phyloP scores from a whole-genome alignment of 2,888 invertebrate species.

The Cephus spinipes region DNA sequence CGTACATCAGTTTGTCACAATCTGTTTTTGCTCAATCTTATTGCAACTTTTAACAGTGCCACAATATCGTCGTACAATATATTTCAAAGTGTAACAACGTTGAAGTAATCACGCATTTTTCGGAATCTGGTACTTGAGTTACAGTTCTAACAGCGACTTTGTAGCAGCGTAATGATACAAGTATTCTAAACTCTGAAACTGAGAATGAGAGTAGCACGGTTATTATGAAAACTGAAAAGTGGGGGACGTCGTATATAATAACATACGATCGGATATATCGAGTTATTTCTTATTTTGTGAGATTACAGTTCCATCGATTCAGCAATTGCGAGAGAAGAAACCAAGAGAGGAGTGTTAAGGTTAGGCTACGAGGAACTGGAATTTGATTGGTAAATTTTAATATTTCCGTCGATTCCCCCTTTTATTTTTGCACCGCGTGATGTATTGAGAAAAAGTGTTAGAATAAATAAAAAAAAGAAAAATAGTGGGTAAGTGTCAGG shows the following conservation, averaged over 20 bases:
- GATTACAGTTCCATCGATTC: neutral
- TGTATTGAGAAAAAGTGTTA: neutral
- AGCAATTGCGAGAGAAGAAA: neutral
- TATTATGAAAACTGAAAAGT: neutral
- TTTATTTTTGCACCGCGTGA: too few species aligned
- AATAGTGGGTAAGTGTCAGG: neutral
- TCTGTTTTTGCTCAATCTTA: neutral
- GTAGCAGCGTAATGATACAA: too few species aligned
- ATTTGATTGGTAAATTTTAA: neutral
- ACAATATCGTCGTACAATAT: neutral
- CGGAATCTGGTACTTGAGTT: too few species aligned
- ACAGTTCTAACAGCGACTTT: too few species aligned
- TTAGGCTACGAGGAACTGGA: too few species aligned
- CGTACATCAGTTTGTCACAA: neutral
- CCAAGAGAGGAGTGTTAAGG: too few species aligned
- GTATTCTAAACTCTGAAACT: too few species aligned
- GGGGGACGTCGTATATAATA: neutral
- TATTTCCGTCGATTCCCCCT: neutral
- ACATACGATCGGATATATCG: neutral
- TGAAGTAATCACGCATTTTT: too few species aligned
- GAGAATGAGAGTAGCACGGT: too few species aligned
- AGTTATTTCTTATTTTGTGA: neutral
- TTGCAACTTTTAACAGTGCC: neutral
- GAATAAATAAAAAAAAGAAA: neutral
- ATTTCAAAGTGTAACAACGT: too few species aligned